Conservation (phyloP, 2,113 vertebrate species). For the Cygnus buccinator region DNA sequence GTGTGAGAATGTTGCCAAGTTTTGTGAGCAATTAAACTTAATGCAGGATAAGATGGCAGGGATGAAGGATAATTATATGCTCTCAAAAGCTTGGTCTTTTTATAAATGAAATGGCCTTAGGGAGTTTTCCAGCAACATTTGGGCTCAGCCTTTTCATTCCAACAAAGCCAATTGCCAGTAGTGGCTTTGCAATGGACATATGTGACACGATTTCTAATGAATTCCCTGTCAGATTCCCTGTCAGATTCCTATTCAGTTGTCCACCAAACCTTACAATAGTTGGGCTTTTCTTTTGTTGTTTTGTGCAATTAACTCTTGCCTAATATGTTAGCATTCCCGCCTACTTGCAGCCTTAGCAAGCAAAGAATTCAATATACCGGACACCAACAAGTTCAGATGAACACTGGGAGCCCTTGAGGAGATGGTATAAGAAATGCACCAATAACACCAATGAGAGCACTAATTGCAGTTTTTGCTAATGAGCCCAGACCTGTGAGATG, state of each 20-base stretch:
- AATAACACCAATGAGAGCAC: background rate
- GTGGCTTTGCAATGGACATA: background rate
- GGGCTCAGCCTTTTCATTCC: conserved; percentile 29
- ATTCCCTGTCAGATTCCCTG: background rate
- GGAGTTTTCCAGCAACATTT: conserved; percentile 64
- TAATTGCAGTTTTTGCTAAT: background rate
- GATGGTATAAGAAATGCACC: background rate
- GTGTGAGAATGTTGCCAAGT: conserved; percentile 48
- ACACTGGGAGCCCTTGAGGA: background rate
- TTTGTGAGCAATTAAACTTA: conserved; percentile 69
- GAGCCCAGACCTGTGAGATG: background rate
- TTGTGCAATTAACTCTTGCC: background rate
- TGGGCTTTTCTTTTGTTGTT: background rate
- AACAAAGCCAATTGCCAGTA: background rate
- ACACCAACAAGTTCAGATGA: background rate
- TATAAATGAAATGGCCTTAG: conserved; percentile 68
- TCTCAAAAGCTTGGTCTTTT: conserved; percentile 59
- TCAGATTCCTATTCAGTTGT: background rate
- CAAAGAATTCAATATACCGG: background rate
- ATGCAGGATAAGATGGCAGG: conserved; percentile 51
- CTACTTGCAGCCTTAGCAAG: background rate
- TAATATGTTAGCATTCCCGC: background rate
- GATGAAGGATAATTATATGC: conserved; percentile 68
- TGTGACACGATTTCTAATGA: conserved; percentile 35
- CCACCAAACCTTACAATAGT: background rate